These are phyloP conservation scores for Synanthedon formicaeformis DNA, from an alignment of 2,888 invertebrate species.

Conservation along the genomic window DNA sequence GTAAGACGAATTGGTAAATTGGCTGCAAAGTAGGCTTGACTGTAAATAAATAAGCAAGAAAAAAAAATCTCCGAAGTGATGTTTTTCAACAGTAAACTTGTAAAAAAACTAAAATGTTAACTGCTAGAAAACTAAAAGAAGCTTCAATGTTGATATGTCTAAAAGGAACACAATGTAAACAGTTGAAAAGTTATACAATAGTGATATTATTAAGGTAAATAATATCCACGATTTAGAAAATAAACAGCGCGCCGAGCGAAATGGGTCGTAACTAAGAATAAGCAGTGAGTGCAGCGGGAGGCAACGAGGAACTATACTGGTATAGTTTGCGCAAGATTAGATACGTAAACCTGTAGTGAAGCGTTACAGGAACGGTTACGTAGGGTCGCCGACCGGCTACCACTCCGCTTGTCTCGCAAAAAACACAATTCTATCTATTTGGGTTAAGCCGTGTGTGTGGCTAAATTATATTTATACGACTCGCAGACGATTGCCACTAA, in stretches of 20 bases:
- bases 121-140: too few relatives aligned
- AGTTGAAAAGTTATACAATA: background rate
- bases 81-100: too few relatives aligned
- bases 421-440: conserved; percentile 18
- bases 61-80: background rate
- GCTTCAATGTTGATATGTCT: background rate
- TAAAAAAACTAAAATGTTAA: background rate
- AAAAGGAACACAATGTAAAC: background rate
- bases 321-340: conserved; percentile 43
- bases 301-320: conserved; percentile 16
- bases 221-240: conserved; percentile 29
- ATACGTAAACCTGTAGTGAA: conserved; percentile 36
- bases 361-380: background rate
- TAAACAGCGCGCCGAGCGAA: conserved; percentile 28
- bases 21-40: background rate
- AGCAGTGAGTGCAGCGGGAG: conserved; percentile 31
- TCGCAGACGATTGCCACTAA: conserved; percentile 14
- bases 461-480: conserved; percentile 7
- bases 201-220: conserved; percentile 18
- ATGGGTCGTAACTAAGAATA: conserved; percentile 48
- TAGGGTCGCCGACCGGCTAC: conserved; percentile 14
- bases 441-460: background rate
- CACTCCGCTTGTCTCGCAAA: conserved; percentile 3
- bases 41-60: background rate
- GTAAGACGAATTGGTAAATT: background rate